phyloP scores from a whole-genome alignment of 2,113 vertebrate species.

The Rattus rattus region DNA sequence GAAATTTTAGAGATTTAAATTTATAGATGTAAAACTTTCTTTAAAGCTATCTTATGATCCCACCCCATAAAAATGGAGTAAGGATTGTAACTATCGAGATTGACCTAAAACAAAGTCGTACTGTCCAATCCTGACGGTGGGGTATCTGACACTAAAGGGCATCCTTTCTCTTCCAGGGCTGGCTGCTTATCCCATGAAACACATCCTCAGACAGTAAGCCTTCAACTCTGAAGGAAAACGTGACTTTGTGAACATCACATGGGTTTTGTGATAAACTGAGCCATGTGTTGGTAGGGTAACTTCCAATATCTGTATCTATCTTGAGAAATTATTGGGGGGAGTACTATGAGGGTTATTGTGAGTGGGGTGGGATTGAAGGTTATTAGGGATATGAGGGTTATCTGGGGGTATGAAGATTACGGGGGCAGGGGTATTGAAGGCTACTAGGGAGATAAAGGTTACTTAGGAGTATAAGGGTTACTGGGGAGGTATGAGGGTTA shows the following conservation, averaged over 20 bases:
- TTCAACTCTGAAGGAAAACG: background rate
- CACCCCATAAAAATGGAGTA: constrained; percentile 1
- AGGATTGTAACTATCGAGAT: background rate
- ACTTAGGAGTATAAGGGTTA: background rate
- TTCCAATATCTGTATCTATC: background rate
- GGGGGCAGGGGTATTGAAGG: background rate
- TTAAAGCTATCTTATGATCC: background rate
- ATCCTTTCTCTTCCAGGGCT: background rate
- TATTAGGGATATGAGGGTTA: background rate
- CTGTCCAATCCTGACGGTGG: background rate
- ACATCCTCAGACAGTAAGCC: background rate
- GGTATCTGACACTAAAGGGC: background rate
- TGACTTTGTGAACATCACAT: background rate
- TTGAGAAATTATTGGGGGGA: background rate
- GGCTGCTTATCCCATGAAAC: background rate
- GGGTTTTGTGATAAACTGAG: background rate
- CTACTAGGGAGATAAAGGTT: background rate
- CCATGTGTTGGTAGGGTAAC: background rate
- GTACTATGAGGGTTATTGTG: background rate
- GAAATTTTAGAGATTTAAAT: constrained; percentile 23
- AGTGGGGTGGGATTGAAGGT: background rate
- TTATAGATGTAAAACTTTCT: background rate
- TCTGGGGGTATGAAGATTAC: background rate
- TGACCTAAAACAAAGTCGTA: background rate
- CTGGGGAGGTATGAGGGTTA: background rate